Evolutionary conservation across 1,140 invertebrate species (phyloP).

Genomic region (Dreissena polymorpha): DNA sequence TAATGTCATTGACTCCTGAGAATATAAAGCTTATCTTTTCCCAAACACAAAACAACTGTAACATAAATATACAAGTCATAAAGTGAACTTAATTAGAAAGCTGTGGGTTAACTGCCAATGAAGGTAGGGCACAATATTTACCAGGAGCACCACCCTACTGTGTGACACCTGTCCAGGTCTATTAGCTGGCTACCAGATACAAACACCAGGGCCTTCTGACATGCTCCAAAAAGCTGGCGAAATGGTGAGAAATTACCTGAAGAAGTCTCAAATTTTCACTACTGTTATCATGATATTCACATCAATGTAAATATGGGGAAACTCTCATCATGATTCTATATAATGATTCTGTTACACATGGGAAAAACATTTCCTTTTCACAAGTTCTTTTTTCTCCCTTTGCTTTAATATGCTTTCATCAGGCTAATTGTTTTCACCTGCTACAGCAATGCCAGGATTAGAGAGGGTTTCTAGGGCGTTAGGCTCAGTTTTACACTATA

Average conservation of each 20-base stretch:
- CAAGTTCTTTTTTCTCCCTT: too few species aligned
- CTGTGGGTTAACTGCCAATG: slow-evolving; percentile 28
- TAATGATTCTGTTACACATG: too few species aligned
- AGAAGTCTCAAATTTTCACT: slow-evolving; percentile 2
- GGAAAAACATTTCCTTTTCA: too few species aligned
- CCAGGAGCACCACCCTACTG: slow-evolving; percentile 20
- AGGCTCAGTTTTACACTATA: too few species aligned
- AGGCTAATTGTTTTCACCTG: too few species aligned
- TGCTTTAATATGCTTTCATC: too few species aligned
- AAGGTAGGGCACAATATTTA: slow-evolving; percentile 25
- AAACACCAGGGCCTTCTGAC: not conserved
- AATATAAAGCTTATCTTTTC: not conserved
- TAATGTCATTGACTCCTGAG: too few species aligned
- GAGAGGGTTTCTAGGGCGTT: too few species aligned
- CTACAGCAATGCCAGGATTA: too few species aligned
- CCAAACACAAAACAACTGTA: slow-evolving; percentile 29
- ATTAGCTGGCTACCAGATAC: slow-evolving; percentile 25
- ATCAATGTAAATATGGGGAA: not conserved
- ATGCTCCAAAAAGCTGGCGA: not conserved
- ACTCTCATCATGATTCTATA: too few species aligned
- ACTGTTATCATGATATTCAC: slow-evolving; percentile 3
- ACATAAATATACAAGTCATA: slow-evolving; percentile 39
- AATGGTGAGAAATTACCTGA: not conserved
- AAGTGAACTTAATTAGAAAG: slow-evolving; percentile 45
- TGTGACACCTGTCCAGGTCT: slow-evolving; percentile 47